Conservation (phyloP, 2,113 vertebrate genomes). For the Columba janthina region DNA sequence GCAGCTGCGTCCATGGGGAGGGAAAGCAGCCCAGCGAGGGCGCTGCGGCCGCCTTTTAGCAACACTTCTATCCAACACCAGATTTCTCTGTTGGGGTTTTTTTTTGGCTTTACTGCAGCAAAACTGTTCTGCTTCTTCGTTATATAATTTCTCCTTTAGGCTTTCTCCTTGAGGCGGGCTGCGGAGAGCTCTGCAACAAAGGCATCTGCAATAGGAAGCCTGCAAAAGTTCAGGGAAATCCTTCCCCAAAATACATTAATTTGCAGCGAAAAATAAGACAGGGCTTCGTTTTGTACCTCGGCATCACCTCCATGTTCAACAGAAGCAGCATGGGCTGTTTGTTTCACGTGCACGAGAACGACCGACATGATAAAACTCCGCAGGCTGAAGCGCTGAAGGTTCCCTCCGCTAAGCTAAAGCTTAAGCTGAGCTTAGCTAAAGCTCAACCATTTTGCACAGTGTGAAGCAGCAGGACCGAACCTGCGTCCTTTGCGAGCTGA, state of each 20-base stretch:
- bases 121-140: background rate
- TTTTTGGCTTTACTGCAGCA: background rate
- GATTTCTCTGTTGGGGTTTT: background rate
- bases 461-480: background rate
- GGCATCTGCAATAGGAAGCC: background rate
- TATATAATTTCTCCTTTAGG: background rate
- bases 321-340: background rate
- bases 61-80: background rate
- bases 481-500: background rate
- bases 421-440: background rate
- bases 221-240: background rate
- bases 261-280: background rate
- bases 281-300: background rate
- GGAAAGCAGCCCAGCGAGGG: background rate
- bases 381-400: background rate
- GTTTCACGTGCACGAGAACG: fast-evolving
- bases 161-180: constrained; percentile 8
- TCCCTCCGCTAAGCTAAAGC: background rate
- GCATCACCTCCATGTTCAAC: background rate
- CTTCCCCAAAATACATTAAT: background rate
- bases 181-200: background rate
- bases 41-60: background rate
- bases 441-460: background rate
- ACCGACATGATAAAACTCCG: fast-evolving
- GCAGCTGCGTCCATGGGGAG: background rate